Evolutionary conservation across 2,113 vertebrate species (phyloP).

Genomic region (Beaufortia kweichowensis): DNA sequence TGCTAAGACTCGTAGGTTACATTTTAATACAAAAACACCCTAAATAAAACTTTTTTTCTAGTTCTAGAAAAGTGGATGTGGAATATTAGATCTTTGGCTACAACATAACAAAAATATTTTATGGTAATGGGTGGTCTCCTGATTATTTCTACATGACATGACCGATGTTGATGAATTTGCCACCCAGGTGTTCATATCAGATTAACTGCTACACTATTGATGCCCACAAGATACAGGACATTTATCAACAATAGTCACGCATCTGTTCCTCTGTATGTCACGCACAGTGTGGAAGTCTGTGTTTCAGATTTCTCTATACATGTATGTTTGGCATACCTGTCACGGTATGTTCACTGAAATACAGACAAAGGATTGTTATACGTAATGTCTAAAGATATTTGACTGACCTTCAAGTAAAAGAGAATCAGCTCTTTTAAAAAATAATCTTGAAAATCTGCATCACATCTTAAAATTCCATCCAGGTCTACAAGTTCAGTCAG

Average conservation of each 20-base stretch:
- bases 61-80: not conserved
- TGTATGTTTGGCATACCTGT: slow-evolving; percentile 15
- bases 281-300: slow-evolving; percentile 6
- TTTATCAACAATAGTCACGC: slow-evolving; percentile 48
- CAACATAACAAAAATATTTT: not conserved
- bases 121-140: slow-evolving; percentile 35
- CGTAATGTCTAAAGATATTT: too few relatives aligned
- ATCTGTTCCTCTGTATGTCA: slow-evolving; percentile 46
- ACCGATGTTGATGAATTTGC: not conserved
- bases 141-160: not conserved
- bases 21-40: too few relatives aligned
- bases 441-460: slow-evolving; percentile 13
- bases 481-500: not conserved
- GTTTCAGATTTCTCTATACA: not conserved
- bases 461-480: not conserved
- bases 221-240: slow-evolving; percentile 28
- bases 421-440: not conserved
- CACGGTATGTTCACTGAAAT: slow-evolving; percentile 4
- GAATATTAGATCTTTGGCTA: not conserved
- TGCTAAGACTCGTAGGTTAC: too few relatives aligned
- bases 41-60: too few relatives aligned
- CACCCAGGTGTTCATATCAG: slow-evolving; percentile 52
- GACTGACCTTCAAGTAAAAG: not conserved
- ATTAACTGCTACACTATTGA: slow-evolving; percentile 28
- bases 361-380: not conserved